These are phyloP conservation scores for Desoria tigrina DNA, from an alignment of 2,888 invertebrate species.

Conservation along the genomic window DNA sequence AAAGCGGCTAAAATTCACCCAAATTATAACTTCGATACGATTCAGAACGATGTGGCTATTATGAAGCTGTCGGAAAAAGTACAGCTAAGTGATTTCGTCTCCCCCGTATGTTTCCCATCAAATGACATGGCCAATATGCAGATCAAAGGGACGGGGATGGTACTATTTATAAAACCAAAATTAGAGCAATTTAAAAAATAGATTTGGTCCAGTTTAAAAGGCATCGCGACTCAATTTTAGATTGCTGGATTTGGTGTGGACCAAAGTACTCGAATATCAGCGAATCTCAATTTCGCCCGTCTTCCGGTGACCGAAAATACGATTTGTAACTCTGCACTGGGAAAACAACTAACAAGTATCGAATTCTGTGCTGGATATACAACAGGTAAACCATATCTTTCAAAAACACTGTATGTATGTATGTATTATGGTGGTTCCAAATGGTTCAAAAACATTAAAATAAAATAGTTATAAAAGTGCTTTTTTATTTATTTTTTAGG, in stretches of 20 bases:
- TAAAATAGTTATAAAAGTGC: not conserved
- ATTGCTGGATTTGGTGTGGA: constrained; percentile 46
- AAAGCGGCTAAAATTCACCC: constrained; percentile 43
- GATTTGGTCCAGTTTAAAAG: too few relatives aligned
- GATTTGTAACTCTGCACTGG: constrained; percentile 38
- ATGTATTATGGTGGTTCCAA: not conserved
- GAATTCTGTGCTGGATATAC: constrained; percentile 47
- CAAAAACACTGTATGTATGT: not conserved
- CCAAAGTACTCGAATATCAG: constrained; percentile 31
- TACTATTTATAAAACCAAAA: constrained; percentile 11
- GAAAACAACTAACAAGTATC: constrained; percentile 40
- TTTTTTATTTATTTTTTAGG: constrained; percentile 19
- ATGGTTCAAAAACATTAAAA: not conserved
- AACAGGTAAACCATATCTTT: constrained; percentile 20
- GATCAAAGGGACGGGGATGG: constrained; percentile 40
- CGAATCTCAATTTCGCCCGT: constrained; percentile 33
- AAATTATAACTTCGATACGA: constrained; percentile 39
- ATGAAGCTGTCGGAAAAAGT: constrained; percentile 33
- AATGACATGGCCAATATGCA: constrained; percentile 46
- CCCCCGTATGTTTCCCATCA: constrained; percentile 41
- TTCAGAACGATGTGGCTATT: constrained; percentile 44
- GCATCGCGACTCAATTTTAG: constrained; percentile 18
- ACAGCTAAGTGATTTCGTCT: constrained; percentile 26
- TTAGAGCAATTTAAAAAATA: too few relatives aligned
- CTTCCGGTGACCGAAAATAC: constrained; percentile 36